Evolutionary conservation across 2,113 vertebrate species (phyloP).

Genomic region (Noctilio leporinus): DNA sequence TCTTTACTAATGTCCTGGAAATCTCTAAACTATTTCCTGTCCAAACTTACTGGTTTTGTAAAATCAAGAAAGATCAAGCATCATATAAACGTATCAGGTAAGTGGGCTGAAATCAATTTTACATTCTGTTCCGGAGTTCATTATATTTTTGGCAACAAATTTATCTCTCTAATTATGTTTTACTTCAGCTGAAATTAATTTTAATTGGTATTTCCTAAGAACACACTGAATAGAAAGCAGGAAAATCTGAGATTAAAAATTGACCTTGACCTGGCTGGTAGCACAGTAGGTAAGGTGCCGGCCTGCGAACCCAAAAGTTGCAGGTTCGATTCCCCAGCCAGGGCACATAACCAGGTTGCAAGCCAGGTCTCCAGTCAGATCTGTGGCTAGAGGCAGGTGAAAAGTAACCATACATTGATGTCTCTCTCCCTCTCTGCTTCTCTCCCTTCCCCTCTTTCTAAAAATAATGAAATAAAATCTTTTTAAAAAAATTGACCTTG

Average conservation of each 20-base stretch:
- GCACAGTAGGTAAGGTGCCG: too few species aligned
- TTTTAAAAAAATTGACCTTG: slow-evolving; percentile 59
- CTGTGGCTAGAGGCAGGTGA: too few species aligned
- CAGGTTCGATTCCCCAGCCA: too few species aligned
- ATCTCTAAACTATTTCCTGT: slow-evolving; percentile 16
- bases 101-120: slow-evolving; percentile 56
- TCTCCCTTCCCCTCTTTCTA: too few species aligned
- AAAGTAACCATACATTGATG: too few species aligned
- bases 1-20: slow-evolving; percentile 27
- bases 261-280: not conserved
- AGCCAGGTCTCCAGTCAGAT: too few species aligned
- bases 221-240: slow-evolving; percentile 42
- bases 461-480: too few species aligned
- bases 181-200: slow-evolving; percentile 68
- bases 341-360: too few species aligned
- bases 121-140: slow-evolving; percentile 59
- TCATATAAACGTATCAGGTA: slow-evolving; percentile 18
- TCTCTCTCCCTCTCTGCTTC: too few species aligned
- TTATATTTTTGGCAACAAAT: slow-evolving; percentile 71
- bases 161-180: slow-evolving; percentile 71
- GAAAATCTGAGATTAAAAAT: slow-evolving; percentile 57
- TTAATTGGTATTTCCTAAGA: slow-evolving; percentile 67
- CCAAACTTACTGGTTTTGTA: not conserved
- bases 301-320: too few species aligned
- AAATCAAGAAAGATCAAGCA: slow-evolving; percentile 25